Percentiles rank a stretch among this genome's conserved stretches.
These are phyloP conservation scores for Xestia ashworthii DNA, from an alignment of 2,888 invertebrate species.

Conservation along the genomic window DNA sequence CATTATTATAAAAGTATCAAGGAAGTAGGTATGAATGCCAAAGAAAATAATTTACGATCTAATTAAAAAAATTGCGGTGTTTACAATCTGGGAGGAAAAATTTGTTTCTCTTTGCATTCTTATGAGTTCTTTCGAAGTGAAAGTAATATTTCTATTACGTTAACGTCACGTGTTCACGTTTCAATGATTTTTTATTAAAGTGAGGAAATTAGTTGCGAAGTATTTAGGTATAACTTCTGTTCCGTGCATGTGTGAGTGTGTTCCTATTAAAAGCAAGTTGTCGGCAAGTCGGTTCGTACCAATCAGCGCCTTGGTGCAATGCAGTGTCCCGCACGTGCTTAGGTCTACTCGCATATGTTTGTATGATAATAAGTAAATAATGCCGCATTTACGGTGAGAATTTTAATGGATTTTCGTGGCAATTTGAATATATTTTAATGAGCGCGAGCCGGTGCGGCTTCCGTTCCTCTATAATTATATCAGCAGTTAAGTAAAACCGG, in stretches of 20 bases:
- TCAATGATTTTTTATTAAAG: constrained; percentile 3
- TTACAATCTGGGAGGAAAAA: constrained; percentile 25
- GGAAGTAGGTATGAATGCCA: constrained; percentile 12
- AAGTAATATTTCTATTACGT: constrained; percentile 11
- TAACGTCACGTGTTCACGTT: constrained; percentile 3
- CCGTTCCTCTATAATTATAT: constrained; percentile 61
- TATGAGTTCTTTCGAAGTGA: constrained; percentile 12
- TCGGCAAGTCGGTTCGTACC: constrained; percentile 36
- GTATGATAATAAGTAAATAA: constrained; percentile 52
- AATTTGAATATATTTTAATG: constrained; percentile 66
- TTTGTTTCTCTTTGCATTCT: constrained; percentile 21
- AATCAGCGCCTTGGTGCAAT: constrained; percentile 59
- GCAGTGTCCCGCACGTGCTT: constrained; percentile 57
- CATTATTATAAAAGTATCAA: constrained; percentile 17
- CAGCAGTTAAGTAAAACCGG: constrained; percentile 56
- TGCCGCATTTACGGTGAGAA: constrained; percentile 45
- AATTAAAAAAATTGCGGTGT: constrained; percentile 38
- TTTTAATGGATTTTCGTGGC: constrained; percentile 56
- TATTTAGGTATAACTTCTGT: background rate
- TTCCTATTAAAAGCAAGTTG: constrained; percentile 27
- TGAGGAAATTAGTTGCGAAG: constrained; percentile 6
- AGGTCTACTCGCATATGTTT: constrained; percentile 41
- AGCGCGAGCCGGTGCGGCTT: constrained; percentile 56
- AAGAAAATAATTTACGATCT: constrained; percentile 18
- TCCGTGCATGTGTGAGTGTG: background rate